Base-by-base conservation (phyloP, 2,797 vertebrate genomes). In the Acanthis flammea region DNA sequence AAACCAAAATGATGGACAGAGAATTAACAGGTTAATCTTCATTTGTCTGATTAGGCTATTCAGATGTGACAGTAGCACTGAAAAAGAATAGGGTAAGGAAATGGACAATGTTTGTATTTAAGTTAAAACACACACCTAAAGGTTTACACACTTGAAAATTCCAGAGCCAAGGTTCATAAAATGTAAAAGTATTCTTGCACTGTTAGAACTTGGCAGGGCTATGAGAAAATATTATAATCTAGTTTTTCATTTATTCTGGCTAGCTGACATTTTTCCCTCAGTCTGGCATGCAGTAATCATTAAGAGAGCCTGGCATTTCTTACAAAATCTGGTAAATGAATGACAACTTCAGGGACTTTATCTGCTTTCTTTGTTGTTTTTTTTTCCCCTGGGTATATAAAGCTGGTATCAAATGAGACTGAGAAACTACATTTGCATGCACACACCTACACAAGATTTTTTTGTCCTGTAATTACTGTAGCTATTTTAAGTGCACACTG, bases 161-260 rank as follows among this genome's bases (percentile, higher is more conserved):
- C 17, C 33, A 54, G 30, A 88, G 22, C 14, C 51, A 74, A 48
- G 27, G 15, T 83, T 93, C 61, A 71, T 61, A 85, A 91, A 90
- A 89, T 28, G 3, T 53, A 68, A 84, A 91, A 72, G 48, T 55
- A 47, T 66, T 92, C 61, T 44, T 85, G 33, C 45, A 61, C 44
- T 67, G 33, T 91, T 79, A 92, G 28, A 89, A 57, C 7, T 95
- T 94, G 58, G 51, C 71, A 83, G 19, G 35, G 15, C 13, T 73
- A 50, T 71, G 33, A 95, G 19, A 68, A 87, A 92, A 81, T 24
- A 51, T 15, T 48, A 41, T 85, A 88, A 73, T 88, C 65, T 78
- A 78, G 14, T 92, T 96, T 91, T 95, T 74, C 61, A 45, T 93
- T 95, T 94, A 37, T 83, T 42, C 65, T 90, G 47, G 39, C 63